Evolutionary conservation across 1,140 invertebrate species (phyloP), one percentile per base, ranked within the genome.

Genomic region (Ostrea denselamellosa): DNA sequence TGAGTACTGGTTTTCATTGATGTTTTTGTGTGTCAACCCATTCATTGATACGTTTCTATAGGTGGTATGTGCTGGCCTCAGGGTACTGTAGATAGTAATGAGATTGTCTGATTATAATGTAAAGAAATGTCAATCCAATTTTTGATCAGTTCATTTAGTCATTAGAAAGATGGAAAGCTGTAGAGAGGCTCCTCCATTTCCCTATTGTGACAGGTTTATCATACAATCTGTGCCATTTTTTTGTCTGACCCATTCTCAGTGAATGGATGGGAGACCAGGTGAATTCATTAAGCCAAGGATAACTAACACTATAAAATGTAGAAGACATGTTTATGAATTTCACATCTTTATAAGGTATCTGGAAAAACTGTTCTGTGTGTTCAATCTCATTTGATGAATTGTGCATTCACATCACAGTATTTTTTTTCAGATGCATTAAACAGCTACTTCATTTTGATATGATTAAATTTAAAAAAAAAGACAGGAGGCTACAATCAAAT

Each of bases 61-160:
- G 17, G 68, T 77, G 68, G 68, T 34, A 10, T 14, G 68, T 77
- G 8, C 14, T 28, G 68, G 68, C 68, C 68, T 28, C 9, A 25
- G 68, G 68, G 25, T 34, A 77, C 28, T 77, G 68, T 77, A 34
- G 68, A 77, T 77, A 34, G 22, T 28, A 34, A 12, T 7, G 8
- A 77, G 22, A 77, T 28, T 28, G 22, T 17, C 68, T 34, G 68
- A 77, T 34, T 34, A 25, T 9, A 77, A 34, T 25, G 25, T 22
- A 34, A 77, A 77, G 25, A 28, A 34, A 77, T 25, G 28, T 14
- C 68, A 34, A 25, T 77, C 68, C 68, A 77, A 77, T 14, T 44
- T 77, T 77, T 28, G 68, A 34, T 4, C 28, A 34, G 25, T 77
- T 77, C 25, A 77, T 77, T 77, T 28, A 77, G 68, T 77, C 25